phyloP scores from a whole-genome alignment of 2,888 invertebrate species.

The Graphium colonna region DNA sequence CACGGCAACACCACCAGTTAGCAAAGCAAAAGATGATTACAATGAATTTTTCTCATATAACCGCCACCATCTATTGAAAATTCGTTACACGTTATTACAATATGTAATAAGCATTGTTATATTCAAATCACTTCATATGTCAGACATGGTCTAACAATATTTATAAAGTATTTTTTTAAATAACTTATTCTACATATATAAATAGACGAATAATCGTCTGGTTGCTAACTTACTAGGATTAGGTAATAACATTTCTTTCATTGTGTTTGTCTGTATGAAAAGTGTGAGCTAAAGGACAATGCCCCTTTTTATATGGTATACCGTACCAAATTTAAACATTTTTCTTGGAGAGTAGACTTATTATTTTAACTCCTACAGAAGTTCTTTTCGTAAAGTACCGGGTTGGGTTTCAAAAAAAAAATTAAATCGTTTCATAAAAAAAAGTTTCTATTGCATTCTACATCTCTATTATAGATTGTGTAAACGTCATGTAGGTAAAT shows the following conservation, averaged over 20 bases:
- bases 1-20: conserved; percentile 70
- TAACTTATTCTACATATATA: background rate
- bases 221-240: background rate
- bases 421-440: no score
- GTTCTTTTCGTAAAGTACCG: no score
- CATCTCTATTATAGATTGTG: no score
- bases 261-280: conserved; percentile 7
- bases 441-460: no score
- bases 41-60: conserved; percentile 79
- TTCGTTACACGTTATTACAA: conserved; percentile 27
- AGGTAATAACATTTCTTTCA: background rate
- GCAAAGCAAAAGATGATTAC: conserved; percentile 79
- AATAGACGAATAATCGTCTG: no score
- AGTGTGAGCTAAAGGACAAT: background rate
- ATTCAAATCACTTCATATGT: no score
- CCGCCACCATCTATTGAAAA: conserved; percentile 77
- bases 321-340: no score
- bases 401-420: no score
- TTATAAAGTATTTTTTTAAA: background rate
- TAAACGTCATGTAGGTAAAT: no score
- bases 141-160: background rate
- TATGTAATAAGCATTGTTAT: conserved; percentile 6
- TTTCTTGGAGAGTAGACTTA: no score
- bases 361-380: no score
- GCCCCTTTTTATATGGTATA: no score